Evolutionary conservation across 2,113 vertebrate genomes (phyloP).

Genomic region (Castor canadensis): DNA sequence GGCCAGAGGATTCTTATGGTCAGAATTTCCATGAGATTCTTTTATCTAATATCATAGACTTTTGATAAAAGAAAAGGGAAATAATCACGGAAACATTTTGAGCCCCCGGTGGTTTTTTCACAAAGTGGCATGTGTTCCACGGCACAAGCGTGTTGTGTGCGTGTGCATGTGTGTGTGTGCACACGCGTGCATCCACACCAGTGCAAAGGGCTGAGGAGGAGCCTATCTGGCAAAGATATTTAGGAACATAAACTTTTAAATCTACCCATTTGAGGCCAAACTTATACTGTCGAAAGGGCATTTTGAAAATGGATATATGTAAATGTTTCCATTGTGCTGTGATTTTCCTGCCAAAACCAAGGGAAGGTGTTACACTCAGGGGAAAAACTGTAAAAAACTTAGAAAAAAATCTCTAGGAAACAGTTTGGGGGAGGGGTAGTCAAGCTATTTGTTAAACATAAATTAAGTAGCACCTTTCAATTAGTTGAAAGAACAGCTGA

Average conservation of each 20-base stretch:
- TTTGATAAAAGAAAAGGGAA: background rate
- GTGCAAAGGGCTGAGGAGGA: background rate
- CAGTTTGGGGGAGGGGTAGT: too few species aligned
- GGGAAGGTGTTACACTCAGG: background rate
- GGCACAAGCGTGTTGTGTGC: background rate
- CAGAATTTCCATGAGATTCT: background rate
- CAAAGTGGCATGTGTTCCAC: background rate
- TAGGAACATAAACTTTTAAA: too few species aligned
- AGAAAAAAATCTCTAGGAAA: background rate
- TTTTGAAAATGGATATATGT: background rate
- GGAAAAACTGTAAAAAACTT: background rate
- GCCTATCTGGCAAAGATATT: background rate
- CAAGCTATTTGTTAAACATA: background rate
- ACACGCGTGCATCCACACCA: too few species aligned
- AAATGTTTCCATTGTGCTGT: background rate
- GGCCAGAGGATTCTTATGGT: background rate
- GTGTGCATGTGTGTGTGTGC: background rate
- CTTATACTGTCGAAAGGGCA: background rate
- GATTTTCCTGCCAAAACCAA: slow-evolving; percentile 37
- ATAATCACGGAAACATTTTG: background rate
- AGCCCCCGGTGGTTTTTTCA: background rate
- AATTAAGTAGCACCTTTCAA: background rate
- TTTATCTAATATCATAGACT: background rate
- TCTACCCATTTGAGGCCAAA: slow-evolving; percentile 34
- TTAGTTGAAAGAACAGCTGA: slow-evolving; percentile 30